Evolutionary conservation across 2,888 invertebrate species (phyloP).

Genomic region (Saturnia japonica): DNA sequence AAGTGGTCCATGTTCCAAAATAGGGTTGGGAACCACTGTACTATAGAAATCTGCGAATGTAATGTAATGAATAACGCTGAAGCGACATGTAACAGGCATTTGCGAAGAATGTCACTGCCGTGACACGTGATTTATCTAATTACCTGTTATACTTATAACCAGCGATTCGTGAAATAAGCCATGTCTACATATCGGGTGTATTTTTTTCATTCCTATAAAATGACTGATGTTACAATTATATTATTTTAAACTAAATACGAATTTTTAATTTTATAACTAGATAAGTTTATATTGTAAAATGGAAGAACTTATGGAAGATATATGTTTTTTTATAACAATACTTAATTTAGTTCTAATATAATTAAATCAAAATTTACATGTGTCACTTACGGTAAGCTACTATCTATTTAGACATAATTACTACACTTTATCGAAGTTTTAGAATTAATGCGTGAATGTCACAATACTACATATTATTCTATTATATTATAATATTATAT

Average conservation of each 20-base stretch:
- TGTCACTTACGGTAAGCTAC: not conserved
- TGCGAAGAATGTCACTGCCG: not conserved
- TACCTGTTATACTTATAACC: not conserved
- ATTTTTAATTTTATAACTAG: not conserved
- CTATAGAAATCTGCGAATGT: not conserved
- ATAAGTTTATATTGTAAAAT: not conserved
- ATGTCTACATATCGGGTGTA: too few relatives aligned
- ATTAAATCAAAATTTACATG: not conserved
- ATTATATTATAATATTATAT: too few relatives aligned
- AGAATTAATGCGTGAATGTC: not conserved
- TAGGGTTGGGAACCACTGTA: too few relatives aligned
- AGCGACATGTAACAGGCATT: not conserved
- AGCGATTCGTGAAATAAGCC: not conserved
- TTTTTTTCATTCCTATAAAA: not conserved
- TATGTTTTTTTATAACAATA: not conserved
- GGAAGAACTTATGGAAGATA: conserved; percentile 14
- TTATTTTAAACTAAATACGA: not conserved
- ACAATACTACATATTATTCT: too few relatives aligned
- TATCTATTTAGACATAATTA: not conserved
- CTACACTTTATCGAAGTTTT: not conserved
- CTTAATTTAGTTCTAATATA: not conserved
- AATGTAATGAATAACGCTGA: not conserved
- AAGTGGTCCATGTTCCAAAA: too few relatives aligned
- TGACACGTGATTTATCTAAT: not conserved
- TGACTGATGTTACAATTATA: not conserved